Evolutionary conservation across 2,888 invertebrate genomes (phyloP).

Genomic region (Metellina segmentata): DNA sequence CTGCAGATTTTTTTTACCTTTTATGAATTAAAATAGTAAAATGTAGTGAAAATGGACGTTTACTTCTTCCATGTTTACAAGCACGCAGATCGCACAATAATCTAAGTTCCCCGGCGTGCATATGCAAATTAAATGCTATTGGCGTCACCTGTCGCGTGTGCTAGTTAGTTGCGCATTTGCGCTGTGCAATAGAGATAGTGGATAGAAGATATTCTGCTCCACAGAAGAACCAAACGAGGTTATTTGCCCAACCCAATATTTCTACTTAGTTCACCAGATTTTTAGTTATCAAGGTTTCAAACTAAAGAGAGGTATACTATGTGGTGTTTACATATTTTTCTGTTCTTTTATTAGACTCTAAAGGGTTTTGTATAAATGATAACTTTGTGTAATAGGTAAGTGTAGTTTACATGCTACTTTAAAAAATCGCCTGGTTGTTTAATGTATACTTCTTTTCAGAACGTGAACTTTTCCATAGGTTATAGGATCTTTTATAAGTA

Average conservation of each 20-base stretch:
- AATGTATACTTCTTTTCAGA: not conserved
- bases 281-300: constrained; percentile 37
- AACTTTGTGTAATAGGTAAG: constrained; percentile 1
- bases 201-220: no score
- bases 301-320: constrained; percentile 32
- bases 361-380: not conserved
- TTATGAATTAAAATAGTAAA: no score
- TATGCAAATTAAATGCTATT: no score
- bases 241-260: no score
- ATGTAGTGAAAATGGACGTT: no score
- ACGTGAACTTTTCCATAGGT: not conserved
- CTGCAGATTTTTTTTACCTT: not conserved
- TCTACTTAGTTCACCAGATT: constrained; percentile 32
- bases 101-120: no score
- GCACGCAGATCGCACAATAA: no score
- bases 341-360: not conserved
- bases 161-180: no score
- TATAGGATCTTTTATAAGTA: not conserved
- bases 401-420: not conserved
- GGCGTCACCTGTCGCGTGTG: no score
- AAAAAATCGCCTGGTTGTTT: not conserved
- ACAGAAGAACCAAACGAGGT: no score
- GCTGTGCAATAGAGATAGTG: no score
- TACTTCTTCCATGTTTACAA: no score
- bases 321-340: constrained; percentile 6